Evolutionary conservation across 53 echinoderm and acorn worm genomes (phyloP), one percentile per base, ranked within the genome.

Genomic region (Holothuria scabra): DNA sequence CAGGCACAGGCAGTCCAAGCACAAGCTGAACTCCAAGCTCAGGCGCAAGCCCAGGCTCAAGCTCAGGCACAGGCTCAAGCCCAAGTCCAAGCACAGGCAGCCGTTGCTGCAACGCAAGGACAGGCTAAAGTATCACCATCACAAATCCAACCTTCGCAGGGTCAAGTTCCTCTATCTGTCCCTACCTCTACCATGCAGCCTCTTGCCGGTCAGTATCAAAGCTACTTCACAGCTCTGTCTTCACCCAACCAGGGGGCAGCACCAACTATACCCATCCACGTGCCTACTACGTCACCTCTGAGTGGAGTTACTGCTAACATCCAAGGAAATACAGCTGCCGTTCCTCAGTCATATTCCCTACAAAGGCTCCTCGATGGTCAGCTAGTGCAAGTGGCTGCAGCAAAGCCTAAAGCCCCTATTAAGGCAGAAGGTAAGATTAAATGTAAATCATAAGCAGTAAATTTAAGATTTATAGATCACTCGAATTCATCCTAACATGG

Each of bases 271-370:
- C 81, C 90, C 48, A 89, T 89, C 66, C 90, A 89, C 59, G 90
- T 89, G 24, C 90, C 90, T 13, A 85, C 90, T 23, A 81, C 90
- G 81, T 81, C 85, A 5, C 90, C 90, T 0, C 70, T 85, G 11
- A 61, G 20, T 23, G 78, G 86, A 6, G 82, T 82, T 21, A 74
- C 88, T 14, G 41, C 76, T 7, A 70, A 37, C 70, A 28, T 78
- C 26, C 78, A 78, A 56, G 78, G 58, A 56, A 78, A 78, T 32
- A 78, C 78, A 28, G 78, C 78, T 18, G 78, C 78, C 12, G 34
- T 78, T 26, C 58, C 78, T 8, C 78, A 78, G 78, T 28, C 78
- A 23, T 55, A 31, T 16, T 78, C 78, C 21, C 56, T 78, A 1
- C 52, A 78, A 20, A 78, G 58, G 31, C 58, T 78, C 56, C 56